A percentile compares a stretch with the other conserved stretches of the same genome.
Conservation (phyloP, 2,888 invertebrate species). For the Parthenolecanium corni region DNA sequence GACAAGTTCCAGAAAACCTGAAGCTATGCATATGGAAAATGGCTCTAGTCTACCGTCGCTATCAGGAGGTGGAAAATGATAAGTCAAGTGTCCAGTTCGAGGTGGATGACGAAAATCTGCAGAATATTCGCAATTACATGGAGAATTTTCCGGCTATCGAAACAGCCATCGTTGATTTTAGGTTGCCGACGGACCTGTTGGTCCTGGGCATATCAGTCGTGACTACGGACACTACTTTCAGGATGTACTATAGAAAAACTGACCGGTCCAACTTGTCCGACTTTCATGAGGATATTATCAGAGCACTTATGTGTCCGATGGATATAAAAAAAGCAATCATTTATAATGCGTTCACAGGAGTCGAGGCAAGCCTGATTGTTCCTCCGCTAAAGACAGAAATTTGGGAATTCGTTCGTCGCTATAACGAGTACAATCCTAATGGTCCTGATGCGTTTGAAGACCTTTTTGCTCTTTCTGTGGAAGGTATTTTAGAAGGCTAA, state of each 20-base stretch:
- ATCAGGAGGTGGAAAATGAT: background rate
- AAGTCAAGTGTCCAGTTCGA: background rate
- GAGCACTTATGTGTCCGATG: background rate
- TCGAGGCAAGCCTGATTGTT: constrained; percentile 1
- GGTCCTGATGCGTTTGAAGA: too few species aligned
- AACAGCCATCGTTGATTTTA: background rate
- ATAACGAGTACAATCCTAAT: too few species aligned
- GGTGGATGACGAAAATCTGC: background rate
- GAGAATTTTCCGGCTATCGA: background rate
- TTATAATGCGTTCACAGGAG: constrained; percentile 12
- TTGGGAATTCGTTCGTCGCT: background rate
- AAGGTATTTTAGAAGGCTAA: too few species aligned
- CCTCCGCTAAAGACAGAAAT: background rate
- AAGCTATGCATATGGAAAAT: background rate
- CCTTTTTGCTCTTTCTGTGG: too few species aligned
- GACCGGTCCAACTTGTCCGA: background rate
- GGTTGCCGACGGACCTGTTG: background rate
- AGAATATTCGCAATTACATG: background rate
- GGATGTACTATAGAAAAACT: background rate
- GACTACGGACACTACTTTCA: background rate
- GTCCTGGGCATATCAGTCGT: background rate
- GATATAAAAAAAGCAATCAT: background rate
- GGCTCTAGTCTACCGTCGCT: constrained; percentile 4
- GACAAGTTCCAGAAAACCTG: background rate
- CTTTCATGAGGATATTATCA: background rate